These are phyloP conservation scores for Percopsis omiscomaycus DNA, from an alignment of 2,797 vertebrate species.

Conservation along the genomic window DNA sequence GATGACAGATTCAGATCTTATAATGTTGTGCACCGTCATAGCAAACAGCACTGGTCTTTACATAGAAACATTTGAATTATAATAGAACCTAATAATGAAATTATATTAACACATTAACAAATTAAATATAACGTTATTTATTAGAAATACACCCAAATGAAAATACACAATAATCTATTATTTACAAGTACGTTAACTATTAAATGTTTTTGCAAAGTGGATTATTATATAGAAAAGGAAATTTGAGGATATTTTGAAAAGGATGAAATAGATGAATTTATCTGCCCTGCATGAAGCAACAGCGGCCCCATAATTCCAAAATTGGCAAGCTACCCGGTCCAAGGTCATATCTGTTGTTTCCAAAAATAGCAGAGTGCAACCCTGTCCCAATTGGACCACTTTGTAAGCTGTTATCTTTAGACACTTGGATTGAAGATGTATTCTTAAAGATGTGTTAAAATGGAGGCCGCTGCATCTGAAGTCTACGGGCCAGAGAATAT, in stretches of 20 bases:
- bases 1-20: neutral
- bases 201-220: neutral
- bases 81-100: constrained; percentile 1
- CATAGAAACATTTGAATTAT: too few relatives aligned
- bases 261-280: constrained; percentile 19
- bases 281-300: constrained; percentile 45
- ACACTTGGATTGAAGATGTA: constrained; percentile 86
- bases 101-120: constrained; percentile 17
- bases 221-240: neutral
- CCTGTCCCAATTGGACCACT: constrained; percentile 84
- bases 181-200: neutral
- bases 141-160: constrained; percentile 18
- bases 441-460: constrained; percentile 87
- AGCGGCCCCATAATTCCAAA: constrained; percentile 84
- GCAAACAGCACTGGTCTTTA: too few relatives aligned
- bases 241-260: neutral
- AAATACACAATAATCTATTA: neutral
- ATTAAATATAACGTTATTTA: constrained; percentile 29
- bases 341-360: constrained; percentile 88
- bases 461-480: constrained; percentile 73
- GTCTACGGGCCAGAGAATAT: constrained; percentile 51
- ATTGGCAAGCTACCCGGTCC: constrained; percentile 85
- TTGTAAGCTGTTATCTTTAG: constrained; percentile 88
- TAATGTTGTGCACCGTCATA: neutral
- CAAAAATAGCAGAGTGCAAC: constrained; percentile 88